phyloP scores from a whole-genome alignment of 2,888 invertebrate species.

The Tetheella fluctuosa region DNA sequence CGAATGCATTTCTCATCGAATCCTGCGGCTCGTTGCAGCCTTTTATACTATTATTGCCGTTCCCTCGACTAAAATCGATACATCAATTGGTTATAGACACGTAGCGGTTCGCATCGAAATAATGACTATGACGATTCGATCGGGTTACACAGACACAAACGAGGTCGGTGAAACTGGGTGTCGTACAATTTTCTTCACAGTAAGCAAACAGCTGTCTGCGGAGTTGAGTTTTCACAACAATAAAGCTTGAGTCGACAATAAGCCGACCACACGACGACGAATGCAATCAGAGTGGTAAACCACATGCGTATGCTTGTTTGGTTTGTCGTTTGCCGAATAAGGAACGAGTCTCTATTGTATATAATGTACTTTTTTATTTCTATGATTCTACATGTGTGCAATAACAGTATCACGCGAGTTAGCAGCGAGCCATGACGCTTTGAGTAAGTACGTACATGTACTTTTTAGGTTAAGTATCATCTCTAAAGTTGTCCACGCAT shows the following conservation, averaged over 20 bases:
- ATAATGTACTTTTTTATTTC: constrained; percentile 11
- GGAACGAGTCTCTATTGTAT: constrained; percentile 22
- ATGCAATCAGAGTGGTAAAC: constrained; percentile 45
- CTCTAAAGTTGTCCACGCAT: constrained; percentile 58
- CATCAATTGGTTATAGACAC: constrained; percentile 62
- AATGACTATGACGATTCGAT: constrained; percentile 51
- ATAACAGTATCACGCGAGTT: constrained; percentile 23
- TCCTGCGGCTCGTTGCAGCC: constrained; percentile 18
- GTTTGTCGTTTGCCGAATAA: constrained; percentile 35
- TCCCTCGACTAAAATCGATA: constrained; percentile 25
- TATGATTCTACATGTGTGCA: constrained; percentile 12
- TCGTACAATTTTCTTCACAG: constrained; percentile 49
- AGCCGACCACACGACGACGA: constrained; percentile 37
- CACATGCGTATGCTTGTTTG: constrained; percentile 35
- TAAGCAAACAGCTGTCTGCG: constrained; percentile 20
- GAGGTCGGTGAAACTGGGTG: constrained; percentile 55
- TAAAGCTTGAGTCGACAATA: constrained; percentile 52
- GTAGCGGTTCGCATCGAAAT: constrained; percentile 61
- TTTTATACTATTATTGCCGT: constrained; percentile 22
- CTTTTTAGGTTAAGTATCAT: constrained; percentile 62
- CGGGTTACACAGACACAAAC: constrained; percentile 41
- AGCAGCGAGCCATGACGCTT: constrained; percentile 33
- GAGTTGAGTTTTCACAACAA: constrained; percentile 52
- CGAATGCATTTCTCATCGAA: constrained; percentile 18
- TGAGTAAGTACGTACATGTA: constrained; percentile 29